Conservation (phyloP, 2,888 invertebrate species). For the Mechanitis messenoides region DNA sequence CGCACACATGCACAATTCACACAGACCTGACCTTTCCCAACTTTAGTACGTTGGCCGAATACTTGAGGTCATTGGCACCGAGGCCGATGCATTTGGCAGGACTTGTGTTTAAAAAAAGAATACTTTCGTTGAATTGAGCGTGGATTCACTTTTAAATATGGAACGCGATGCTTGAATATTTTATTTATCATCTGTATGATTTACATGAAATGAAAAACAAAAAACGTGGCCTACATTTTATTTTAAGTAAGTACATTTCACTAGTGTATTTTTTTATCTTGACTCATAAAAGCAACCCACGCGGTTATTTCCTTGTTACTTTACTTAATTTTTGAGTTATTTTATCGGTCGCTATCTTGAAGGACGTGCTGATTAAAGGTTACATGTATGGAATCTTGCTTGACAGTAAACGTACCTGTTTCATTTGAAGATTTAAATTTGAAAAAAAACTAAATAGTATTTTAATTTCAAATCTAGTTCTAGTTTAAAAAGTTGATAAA, state of each 20-base stretch:
- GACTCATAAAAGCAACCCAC: neutral
- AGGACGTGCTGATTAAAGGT: slow-evolving; percentile 2
- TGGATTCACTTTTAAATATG: slow-evolving; percentile 32
- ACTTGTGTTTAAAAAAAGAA: slow-evolving; percentile 52
- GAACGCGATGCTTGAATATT: slow-evolving; percentile 12
- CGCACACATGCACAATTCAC: slow-evolving; percentile 39
- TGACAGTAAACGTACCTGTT: neutral
- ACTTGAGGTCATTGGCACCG: slow-evolving; percentile 59
- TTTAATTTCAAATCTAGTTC: no score
- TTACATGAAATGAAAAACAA: neutral
- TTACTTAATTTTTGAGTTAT: slow-evolving; percentile 3
- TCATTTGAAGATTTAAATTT: no score
- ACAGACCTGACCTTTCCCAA: slow-evolving; percentile 72
- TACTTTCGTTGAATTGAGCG: slow-evolving; percentile 59
- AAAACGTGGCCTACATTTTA: neutral
- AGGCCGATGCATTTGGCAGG: slow-evolving; percentile 68
- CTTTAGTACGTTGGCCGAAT: slow-evolving; percentile 63
- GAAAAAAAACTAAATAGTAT: no score
- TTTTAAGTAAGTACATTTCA: neutral
- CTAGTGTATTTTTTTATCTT: neutral
- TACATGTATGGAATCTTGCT: neutral
- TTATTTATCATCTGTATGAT: slow-evolving; percentile 8
- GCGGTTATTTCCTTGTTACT: neutral
- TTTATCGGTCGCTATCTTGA: slow-evolving; percentile 6
- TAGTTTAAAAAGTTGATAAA: no score